phyloP scores from a whole-genome alignment of 2,888 invertebrate genomes.

The Archaeoteleia sp. region DNA sequence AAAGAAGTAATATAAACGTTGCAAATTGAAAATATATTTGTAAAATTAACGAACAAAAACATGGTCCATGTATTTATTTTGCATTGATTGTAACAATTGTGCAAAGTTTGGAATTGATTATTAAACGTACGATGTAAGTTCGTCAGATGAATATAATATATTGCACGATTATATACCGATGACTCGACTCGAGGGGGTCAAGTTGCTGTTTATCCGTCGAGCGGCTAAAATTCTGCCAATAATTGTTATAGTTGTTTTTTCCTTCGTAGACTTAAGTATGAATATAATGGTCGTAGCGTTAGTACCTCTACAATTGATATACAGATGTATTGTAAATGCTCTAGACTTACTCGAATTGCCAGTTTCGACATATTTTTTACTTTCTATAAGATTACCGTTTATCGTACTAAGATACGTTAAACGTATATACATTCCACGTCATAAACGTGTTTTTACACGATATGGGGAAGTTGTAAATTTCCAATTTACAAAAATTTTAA shows the following conservation, averaged over 20 bases:
- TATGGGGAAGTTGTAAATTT: background rate
- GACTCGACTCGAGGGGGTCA: constrained; percentile 11
- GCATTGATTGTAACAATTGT: too few relatives aligned
- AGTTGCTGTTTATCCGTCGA: constrained; percentile 21
- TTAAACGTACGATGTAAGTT: background rate
- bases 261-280: constrained; percentile 39
- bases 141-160: too few relatives aligned
- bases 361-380: too few relatives aligned
- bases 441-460: constrained; percentile 24
- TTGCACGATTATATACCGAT: background rate
- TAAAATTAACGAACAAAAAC: too few relatives aligned
- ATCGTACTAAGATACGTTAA: too few relatives aligned
- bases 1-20: too few relatives aligned
- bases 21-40: too few relatives aligned
- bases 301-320: constrained; percentile 10
- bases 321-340: constrained; percentile 8
- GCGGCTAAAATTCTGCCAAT: constrained; percentile 29
- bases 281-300: constrained; percentile 27
- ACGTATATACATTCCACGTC: constrained; percentile 38
- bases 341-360: constrained; percentile 5
- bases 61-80: too few relatives aligned
- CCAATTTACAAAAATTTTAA: too few relatives aligned
- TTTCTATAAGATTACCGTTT: too few relatives aligned
- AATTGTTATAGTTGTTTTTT: constrained; percentile 38
- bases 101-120: background rate